phyloP scores from a whole-genome alignment of 1,140 invertebrate genomes.

The Hyles euphorbiae region DNA sequence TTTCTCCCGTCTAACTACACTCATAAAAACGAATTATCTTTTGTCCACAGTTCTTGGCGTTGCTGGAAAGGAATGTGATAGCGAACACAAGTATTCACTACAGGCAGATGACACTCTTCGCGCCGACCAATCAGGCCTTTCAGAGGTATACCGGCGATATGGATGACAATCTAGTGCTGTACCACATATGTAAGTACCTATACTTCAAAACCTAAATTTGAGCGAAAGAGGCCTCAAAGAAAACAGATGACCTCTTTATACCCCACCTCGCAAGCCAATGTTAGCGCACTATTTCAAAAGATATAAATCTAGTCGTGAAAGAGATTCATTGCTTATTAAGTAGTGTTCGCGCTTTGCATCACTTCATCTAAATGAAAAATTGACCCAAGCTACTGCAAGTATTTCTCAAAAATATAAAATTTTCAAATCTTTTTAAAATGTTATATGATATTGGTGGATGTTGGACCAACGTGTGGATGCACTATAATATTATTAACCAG shows the following conservation, averaged over 20 bases:
- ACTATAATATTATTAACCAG: too few species aligned
- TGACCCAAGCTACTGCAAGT: too few species aligned
- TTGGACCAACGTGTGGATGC: too few species aligned
- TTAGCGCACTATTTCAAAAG: neutral
- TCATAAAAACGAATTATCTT: conserved; percentile 1
- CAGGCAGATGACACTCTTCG: conserved; percentile 84
- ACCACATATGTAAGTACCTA: conserved; percentile 86
- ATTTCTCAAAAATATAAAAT: too few species aligned
- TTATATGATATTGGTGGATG: too few species aligned
- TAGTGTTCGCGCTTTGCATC: too few species aligned
- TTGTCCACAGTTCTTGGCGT: conserved; percentile 80
- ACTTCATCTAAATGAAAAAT: too few species aligned
- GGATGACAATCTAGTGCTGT: conserved; percentile 81
- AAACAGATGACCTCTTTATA: too few species aligned
- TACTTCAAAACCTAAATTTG: neutral
- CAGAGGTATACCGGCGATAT: conserved; percentile 78
- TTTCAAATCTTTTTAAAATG: too few species aligned
- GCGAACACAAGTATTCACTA: conserved; percentile 82
- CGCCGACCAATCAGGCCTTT: conserved; percentile 87
- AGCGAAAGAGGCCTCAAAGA: neutral
- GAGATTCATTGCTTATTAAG: too few species aligned
- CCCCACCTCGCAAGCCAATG: neutral
- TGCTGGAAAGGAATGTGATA: conserved; percentile 80
- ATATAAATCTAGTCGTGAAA: too few species aligned
- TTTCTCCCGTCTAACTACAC: neutral